Conservation (phyloP, 2,888 invertebrate species). For the Drosophila histrio region DNA sequence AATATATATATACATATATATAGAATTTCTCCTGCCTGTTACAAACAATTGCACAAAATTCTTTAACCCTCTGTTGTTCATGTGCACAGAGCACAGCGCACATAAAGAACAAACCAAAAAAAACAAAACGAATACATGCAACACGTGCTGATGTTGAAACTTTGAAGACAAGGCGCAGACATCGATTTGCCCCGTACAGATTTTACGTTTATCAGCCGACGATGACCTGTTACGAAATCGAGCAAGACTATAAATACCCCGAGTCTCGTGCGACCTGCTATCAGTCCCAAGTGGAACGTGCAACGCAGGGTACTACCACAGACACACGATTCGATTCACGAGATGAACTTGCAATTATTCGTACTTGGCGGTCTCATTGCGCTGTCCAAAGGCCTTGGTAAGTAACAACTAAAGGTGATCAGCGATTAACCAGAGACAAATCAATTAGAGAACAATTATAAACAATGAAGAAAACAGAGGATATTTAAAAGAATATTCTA, state of each 20-base stretch:
- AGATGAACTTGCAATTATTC: conserved; percentile 51
- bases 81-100: not conserved
- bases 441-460: no score
- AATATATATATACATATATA: no score
- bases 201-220: conserved; percentile 60
- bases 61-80: not conserved
- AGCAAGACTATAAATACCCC: conserved; percentile 59
- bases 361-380: conserved; percentile 33
- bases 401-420: no score
- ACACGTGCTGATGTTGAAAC: conserved; percentile 9
- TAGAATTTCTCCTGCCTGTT: no score
- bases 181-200: conserved; percentile 15
- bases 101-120: not conserved
- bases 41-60: not conserved
- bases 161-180: not conserved
- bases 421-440: no score
- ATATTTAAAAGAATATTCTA: no score
- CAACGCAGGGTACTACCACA: conserved; percentile 12
- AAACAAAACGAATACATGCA: conserved; percentile 3
- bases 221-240: conserved; percentile 54
- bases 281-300: conserved; percentile 55
- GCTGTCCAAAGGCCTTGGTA: conserved; percentile 48
- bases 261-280: conserved; percentile 62
- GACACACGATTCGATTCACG: not conserved
- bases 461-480: no score